A percentile compares a stretch with the other conserved stretches of the same genome.
These are phyloP conservation scores for Eolophus roseicapilla DNA, from an alignment of 2,113 vertebrate species.

Conservation along the genomic window DNA sequence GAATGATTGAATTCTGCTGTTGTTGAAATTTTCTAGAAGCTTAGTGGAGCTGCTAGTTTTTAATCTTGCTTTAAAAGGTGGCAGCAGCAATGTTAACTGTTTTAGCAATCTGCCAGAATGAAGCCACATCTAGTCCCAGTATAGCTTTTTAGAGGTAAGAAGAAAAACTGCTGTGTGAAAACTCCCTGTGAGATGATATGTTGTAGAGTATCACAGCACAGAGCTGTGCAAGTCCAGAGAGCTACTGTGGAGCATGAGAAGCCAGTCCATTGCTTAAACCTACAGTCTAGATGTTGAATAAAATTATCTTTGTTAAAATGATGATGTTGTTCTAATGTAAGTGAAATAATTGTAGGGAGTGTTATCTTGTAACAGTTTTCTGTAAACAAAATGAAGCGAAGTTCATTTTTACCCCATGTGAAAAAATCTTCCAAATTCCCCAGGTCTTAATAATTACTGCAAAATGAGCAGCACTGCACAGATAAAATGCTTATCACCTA, in stretches of 20 bases:
- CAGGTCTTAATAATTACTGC: background rate
- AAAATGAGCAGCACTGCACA: background rate
- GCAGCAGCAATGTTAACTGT: background rate
- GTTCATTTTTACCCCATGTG: background rate
- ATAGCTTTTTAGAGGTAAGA: background rate
- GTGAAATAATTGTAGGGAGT: background rate
- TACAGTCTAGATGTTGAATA: background rate
- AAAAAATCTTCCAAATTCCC: background rate
- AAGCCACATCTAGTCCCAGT: background rate
- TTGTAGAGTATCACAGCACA: background rate
- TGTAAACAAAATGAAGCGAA: background rate
- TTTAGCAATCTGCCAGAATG: background rate
- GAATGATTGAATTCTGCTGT: background rate
- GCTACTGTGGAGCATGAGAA: background rate
- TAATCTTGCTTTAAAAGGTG: background rate
- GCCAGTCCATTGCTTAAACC: background rate
- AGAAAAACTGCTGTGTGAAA: background rate
- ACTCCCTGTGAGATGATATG: background rate
- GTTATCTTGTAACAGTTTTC: background rate
- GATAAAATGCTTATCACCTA: background rate
- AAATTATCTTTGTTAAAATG: background rate
- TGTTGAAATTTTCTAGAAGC: background rate
- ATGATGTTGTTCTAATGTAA: background rate
- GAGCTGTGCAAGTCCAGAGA: background rate
- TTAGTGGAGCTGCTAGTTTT: background rate